Base-by-base conservation (phyloP, 1,140 invertebrate genomes). In the Leptestheria dahalacensis region DNA sequence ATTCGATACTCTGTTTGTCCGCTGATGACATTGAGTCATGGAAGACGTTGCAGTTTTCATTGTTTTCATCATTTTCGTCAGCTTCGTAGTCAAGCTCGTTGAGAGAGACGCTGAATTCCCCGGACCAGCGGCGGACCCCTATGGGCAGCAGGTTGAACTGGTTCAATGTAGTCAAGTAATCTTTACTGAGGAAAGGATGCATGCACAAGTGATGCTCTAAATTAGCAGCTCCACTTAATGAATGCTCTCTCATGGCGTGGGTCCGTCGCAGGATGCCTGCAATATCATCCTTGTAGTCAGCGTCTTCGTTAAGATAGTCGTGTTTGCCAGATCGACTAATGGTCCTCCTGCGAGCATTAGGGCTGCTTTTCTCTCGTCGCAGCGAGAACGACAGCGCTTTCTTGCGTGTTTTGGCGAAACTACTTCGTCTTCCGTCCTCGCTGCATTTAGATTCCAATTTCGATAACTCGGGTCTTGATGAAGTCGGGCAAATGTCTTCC, bases 151-250 rank as follows among this genome's bases (percentile, higher is more conserved):
- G 49, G 11, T 49, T 49, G 51, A 60, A 60, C 9, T 49, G 48
- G 20, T 60, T 48, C 26, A 60, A 20, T 9, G 51, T 29, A 18
- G 21, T 60, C 21, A 60, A 28, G 48, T 51, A 60, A 23, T 60
- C 58, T 23, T 60, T 60, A 25, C 48, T 51, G 21, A 60, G 58
- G 20, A 60, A 60, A 11, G 58, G 58, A 33, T 60, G 47, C 47
- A 60, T 48, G 0, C 41, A 49, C 11, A 33, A 26, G 25, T 60
- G 58, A 10, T 33, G 24, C 29, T 60, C 49, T 15, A 60, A 49
- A 21, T 56, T 56, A n/a, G 28, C 49, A 11, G 29, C 12, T 60
- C 48, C 49, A 29, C 23, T 11, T 50, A 48, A 1, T 52, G n/a
- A n/a, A n/a, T n/a, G n/a, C n/a, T n/a, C n/a, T n/a, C n/a, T n/a